Conservation (phyloP, 2,113 vertebrate genomes). For the Alethe castanea region DNA sequence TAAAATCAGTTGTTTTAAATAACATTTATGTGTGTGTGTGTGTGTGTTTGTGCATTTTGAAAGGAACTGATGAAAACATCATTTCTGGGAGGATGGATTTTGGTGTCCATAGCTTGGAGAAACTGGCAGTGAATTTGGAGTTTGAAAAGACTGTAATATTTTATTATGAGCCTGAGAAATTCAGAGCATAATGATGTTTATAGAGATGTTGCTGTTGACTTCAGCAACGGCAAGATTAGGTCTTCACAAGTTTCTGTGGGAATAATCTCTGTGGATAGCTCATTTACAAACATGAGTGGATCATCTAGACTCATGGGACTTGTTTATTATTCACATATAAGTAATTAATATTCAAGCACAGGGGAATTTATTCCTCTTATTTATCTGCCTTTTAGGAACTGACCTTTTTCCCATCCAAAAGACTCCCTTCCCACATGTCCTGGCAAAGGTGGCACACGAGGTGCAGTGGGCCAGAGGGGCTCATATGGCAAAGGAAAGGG, state of each 20-base stretch:
- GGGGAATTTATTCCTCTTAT: background rate
- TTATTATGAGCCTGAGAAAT: background rate
- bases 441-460: background rate
- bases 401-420: background rate
- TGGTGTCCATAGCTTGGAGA: background rate
- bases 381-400: background rate
- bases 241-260: conserved; percentile 2
- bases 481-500: background rate
- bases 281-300: conserved; percentile 43
- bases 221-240: background rate
- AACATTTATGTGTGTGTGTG: background rate
- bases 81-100: background rate
- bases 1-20: background rate
- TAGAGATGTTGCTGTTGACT: conserved; percentile 14
- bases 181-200: background rate
- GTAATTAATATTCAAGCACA: conserved; percentile 29
- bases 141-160: background rate
- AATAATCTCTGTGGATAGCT: conserved; percentile 13
- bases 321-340: conserved; percentile 29
- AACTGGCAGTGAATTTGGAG: background rate
- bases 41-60: background rate
- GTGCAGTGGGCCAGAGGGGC: background rate
- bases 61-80: background rate
- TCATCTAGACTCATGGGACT: background rate
- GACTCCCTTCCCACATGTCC: background rate